phyloP scores from a whole-genome alignment of 2,113 vertebrate species.

The Morone chrysops region DNA sequence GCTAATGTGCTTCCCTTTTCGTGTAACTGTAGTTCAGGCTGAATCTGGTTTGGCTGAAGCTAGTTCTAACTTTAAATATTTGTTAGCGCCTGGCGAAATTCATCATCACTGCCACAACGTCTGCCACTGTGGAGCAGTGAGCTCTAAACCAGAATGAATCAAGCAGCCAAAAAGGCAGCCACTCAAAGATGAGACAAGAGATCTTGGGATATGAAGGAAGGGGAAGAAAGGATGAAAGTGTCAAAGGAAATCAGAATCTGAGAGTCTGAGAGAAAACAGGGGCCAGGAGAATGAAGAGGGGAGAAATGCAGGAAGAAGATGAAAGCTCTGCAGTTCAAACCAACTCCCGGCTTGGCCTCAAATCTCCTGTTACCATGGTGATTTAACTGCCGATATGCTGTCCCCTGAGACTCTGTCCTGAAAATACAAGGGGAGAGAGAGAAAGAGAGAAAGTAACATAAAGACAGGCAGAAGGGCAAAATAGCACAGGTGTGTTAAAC shows the following conservation, averaged over 20 bases:
- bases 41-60: not conserved
- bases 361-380: slow-evolving; percentile 77
- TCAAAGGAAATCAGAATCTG: not conserved
- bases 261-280: slow-evolving; percentile 17
- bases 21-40: not conserved
- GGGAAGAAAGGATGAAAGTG: not conserved
- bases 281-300: not conserved
- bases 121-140: not conserved
- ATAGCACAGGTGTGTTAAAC: slow-evolving; percentile 28
- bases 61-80: not conserved
- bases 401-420: slow-evolving; percentile 63
- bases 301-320: slow-evolving; percentile 23
- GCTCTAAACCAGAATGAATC: slow-evolving; percentile 6
- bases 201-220: not conserved
- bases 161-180: not conserved
- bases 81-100: not conserved
- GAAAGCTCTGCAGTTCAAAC: slow-evolving; percentile 62
- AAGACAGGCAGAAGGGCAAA: slow-evolving; percentile 43
- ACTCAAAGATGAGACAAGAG: not conserved
- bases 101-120: not conserved
- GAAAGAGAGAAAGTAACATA: slow-evolving; percentile 27
- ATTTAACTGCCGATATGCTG: slow-evolving; percentile 47
- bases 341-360: slow-evolving; percentile 57
- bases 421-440: slow-evolving; percentile 34
- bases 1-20: not conserved